Evolutionary conservation across 1,140 invertebrate species (phyloP), one percentile per base, ranked within the genome.

Genomic region (Sinonovacula constricta): DNA sequence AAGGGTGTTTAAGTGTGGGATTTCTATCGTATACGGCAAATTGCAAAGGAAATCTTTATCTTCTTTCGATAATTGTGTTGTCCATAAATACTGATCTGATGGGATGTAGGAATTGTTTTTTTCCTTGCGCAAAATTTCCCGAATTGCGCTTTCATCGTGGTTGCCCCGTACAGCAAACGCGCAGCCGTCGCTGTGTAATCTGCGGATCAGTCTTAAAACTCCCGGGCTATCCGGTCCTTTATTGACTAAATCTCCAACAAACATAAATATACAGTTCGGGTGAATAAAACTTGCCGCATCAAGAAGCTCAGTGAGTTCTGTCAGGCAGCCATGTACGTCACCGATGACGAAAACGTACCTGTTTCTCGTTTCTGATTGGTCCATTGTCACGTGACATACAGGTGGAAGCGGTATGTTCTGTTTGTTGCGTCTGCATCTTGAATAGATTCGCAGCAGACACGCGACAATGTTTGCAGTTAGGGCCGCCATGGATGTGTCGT

Each of bases 241-340:
- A 63, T 89, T 90, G 1, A 90, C 69, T 26, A 91, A 69, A 80
- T 92, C 91, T 1, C 91, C 91, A 56, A 88, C 88, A 75, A 90
- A 89, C 30, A 92, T 81, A 45, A 89, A 87, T 31, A 91, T 67
- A 15, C 83, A 79, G 18, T 70, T 56, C 3, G 54, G 49, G 4
- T 54, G 69, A 22, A 54, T 51, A 1, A 57, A 33, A 30, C 68
- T 75, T 18, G 87, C 85, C 15, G 79, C 57, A 3, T 56, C 53
- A 3, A 91, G 77, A 2, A 90, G 65, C 24, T 87, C 83, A 15
- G 79, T 15, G 28, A 91, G 75, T 80, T 92, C 91, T 57, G 89
- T 88, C 51, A 77, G 86, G 77, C 91, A 92, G 1, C 90, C 91
- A 77, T 92, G 91, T 0, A 92, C 83, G 75, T 92, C 91, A 15